Evolutionary conservation across 2,888 invertebrate species (phyloP).

Genomic region (Drosophila heteroneura): DNA sequence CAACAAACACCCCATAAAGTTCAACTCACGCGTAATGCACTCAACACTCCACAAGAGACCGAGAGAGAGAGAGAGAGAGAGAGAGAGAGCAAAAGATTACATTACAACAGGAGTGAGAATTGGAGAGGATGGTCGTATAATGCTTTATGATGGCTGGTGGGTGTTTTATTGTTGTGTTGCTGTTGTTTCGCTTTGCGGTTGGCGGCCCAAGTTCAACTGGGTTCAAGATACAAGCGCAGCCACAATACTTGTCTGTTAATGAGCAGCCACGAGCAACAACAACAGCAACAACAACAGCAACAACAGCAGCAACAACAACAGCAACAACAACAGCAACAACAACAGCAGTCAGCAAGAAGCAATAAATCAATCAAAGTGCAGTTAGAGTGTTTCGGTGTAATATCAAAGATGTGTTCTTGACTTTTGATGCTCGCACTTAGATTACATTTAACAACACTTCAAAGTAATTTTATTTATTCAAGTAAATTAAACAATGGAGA

Average conservation of each 20-base stretch:
- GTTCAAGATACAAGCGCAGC: constrained; percentile 67
- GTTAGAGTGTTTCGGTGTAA: constrained; percentile 53
- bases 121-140: constrained; percentile 25
- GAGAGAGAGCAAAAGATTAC: constrained; percentile 13
- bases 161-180: constrained; percentile 37
- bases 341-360: constrained; percentile 10
- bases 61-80: constrained; percentile 4
- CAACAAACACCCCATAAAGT: constrained; percentile 70
- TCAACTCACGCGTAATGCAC: constrained; percentile 56
- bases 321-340: background rate
- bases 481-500: background rate
- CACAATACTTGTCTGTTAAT: constrained; percentile 62
- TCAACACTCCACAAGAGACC: constrained; percentile 14
- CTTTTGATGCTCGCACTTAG: constrained; percentile 30
- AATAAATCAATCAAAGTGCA: constrained; percentile 72
- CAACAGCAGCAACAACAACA: constrained; percentile 7
- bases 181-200: constrained; percentile 64
- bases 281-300: constrained; percentile 23
- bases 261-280: constrained; percentile 40
- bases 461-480: constrained; percentile 16
- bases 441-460: constrained; percentile 20
- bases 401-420: constrained; percentile 30
- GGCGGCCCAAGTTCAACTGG: constrained; percentile 67
- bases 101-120: constrained; percentile 18
- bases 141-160: constrained; percentile 46